Evolutionary conservation across 2,113 vertebrate genomes (phyloP).

Genomic region (Caretta caretta): DNA sequence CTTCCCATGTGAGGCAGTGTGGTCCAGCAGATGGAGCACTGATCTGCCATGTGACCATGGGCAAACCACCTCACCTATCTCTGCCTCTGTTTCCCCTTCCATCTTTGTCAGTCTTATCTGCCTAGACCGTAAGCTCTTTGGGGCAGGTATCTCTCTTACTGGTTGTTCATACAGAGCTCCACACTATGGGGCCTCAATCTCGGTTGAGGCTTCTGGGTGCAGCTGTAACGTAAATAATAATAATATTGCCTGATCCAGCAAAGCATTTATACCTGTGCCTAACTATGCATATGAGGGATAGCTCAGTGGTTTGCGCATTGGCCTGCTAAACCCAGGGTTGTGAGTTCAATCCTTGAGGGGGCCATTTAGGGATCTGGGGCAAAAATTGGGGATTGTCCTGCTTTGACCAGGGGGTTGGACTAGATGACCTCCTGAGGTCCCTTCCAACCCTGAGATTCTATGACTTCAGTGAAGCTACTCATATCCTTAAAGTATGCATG

Average conservation of each 20-base stretch:
- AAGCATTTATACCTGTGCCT: fast-evolving
- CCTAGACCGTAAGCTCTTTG: background rate
- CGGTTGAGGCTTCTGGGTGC: background rate
- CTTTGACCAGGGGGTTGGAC: no score
- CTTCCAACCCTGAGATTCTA: no score
- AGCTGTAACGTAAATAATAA: background rate
- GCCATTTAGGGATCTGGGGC: no score
- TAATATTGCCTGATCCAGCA: background rate
- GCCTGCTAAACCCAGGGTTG: no score
- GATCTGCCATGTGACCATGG: background rate
- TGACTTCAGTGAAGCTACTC: background rate
- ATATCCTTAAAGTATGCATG: background rate
- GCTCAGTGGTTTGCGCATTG: no score
- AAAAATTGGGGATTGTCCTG: background rate
- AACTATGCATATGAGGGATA: background rate
- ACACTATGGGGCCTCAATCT: background rate
- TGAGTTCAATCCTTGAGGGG: no score
- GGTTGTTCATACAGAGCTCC: background rate
- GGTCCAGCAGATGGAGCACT: background rate
- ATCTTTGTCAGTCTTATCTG: background rate
- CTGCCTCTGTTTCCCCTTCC: background rate
- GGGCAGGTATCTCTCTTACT: background rate
- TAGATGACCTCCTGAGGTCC: no score
- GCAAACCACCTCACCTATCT: fast-evolving
- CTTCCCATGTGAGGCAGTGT: background rate